Base-by-base conservation (phyloP, 1,140 invertebrate genomes). In the Bombus picipes region DNA sequence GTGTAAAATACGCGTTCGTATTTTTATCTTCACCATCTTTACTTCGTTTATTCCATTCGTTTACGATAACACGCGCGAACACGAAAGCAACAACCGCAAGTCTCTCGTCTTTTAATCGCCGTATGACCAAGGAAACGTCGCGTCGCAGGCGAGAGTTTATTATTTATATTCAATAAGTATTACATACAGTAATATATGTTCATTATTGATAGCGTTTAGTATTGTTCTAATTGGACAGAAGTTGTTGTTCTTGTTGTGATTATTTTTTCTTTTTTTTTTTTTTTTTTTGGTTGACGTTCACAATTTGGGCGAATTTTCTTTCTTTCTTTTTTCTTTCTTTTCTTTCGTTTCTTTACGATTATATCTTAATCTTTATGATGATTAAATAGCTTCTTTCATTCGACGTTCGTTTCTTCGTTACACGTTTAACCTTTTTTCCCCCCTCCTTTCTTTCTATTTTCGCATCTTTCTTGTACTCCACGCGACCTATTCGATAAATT, bases 201-300 rank as follows among this genome's bases (percentile, higher is more conserved):
- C 86, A 91, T 93, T 92, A 92, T 86, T 88, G 85, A 90, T 94
- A 92, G 90, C 92, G 93, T 88, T 66, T 92, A 92, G 92, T 94
- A 94, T 94, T 94, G 93, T 94, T 94, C 93, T 94, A 94, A 93
- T 93, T 94, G 93, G 94, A 94, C 94, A 94, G 93, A 92, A 94
- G 92, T 93, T 89, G 93, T 92, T 94, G 41, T 77, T 43, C 22
- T 62, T 76, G 62, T 79, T 88, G 41, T 73, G n/a, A 81, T 86
- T 87, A 32, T n/a, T 76, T 59, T 92, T 87, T 88, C 28, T 0
- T 18, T 47, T 47, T 18, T 6, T 47, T 47, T 47, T 18, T 18
- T 22, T 79, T 68, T 87, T 85, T 77, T 72, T 37, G 12, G 74
- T 62, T 62, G 37, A 13, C 22, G 75, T 77, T 88, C 90, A 91